Base-by-base conservation (phyloP, 2,888 invertebrate species). In the Bimastos eiseni region DNA sequence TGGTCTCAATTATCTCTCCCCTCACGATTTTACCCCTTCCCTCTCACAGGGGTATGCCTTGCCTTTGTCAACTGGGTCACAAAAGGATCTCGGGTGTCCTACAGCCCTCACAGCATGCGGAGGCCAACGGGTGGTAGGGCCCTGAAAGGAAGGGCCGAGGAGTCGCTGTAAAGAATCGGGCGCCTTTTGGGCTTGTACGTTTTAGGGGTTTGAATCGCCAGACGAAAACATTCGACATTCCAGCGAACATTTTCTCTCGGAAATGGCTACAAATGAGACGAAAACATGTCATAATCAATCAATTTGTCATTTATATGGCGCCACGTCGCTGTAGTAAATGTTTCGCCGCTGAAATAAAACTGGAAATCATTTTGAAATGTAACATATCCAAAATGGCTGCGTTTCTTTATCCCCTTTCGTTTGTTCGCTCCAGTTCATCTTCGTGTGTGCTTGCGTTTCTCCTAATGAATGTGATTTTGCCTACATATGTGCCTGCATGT, bases 41-140 rank as follows among this genome's bases (percentile, higher is more conserved):
- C 11, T n/a, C 70, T 8, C n/a, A 30, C 70, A 70, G n/a, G 70
- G 70, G n/a, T 13, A n/a, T 6, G 70, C 70, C 8, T n/a, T 30
- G 70, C 70, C 70, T n/a, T 70, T 70, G n/a, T 70, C 70, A 70
- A 70, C 70, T 70, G 70, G 70, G 70, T 70, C 70, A 70, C 70
- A 70, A 70, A 49, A 70, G 70, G n/a, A n/a, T 70, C 30, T n/a
- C n/a, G n/a, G 70, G 70, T n/a, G 21, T 17, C 49, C n/a, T n/a
- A 24, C 24, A 17, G 49, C 49, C 49, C n/a, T 70, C 30, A 70
- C 70, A 70, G 70, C 11, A 70, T 11, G 70, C 70, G 1, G 30
- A 8, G n/a, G 70, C 70, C 30, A 8, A 30, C 6, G 70, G 70
- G 70, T 70, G 70, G 13, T 30, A 70, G 70, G 8, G n/a, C 30